A percentile compares a stretch with the other conserved stretches of the same genome.
phyloP scores from a whole-genome alignment of 2,888 invertebrate genomes.

The Drosophila nigricruria region DNA sequence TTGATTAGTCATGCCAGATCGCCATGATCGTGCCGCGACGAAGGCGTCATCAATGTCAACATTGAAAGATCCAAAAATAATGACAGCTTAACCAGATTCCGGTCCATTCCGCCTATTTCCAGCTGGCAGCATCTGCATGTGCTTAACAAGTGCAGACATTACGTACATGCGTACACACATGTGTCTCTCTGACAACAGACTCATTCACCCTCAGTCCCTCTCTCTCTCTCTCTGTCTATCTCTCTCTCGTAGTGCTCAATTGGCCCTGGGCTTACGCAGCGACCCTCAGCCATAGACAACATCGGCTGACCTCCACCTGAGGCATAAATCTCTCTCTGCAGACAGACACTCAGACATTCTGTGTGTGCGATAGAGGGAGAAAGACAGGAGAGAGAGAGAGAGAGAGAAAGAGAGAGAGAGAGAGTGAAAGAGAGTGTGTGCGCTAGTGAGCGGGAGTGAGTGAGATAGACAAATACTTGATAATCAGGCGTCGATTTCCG shows the following conservation, averaged over 20 bases:
- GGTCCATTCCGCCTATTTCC: slow-evolving; percentile 33
- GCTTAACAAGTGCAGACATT: slow-evolving; percentile 10
- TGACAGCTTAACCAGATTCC: neutral
- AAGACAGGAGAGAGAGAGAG: neutral
- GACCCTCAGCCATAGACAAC: slow-evolving; percentile 37
- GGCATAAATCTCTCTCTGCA: slow-evolving; percentile 31
- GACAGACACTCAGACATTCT: neutral
- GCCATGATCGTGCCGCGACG: neutral
- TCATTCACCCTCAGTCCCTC: neutral
- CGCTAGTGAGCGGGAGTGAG: neutral
- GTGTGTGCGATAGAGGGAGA: neutral
- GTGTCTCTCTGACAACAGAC: neutral
- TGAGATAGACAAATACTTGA: slow-evolving; percentile 22
- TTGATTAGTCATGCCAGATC: slow-evolving; percentile 18
- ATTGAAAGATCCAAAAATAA: slow-evolving; percentile 11
- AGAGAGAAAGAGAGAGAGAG: neutral
- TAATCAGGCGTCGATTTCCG: slow-evolving; percentile 51
- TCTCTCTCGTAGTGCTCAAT: slow-evolving; percentile 9
- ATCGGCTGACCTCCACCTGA: slow-evolving; percentile 45
- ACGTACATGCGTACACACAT: neutral
- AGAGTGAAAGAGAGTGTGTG: neutral
- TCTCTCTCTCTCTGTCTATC: neutral
- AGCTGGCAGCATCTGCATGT: slow-evolving; percentile 13
- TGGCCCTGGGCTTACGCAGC: slow-evolving; percentile 31
- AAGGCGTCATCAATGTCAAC: slow-evolving; percentile 42